Conservation (phyloP, 2,888 invertebrate genomes). For the Drosophila quinaria region DNA sequence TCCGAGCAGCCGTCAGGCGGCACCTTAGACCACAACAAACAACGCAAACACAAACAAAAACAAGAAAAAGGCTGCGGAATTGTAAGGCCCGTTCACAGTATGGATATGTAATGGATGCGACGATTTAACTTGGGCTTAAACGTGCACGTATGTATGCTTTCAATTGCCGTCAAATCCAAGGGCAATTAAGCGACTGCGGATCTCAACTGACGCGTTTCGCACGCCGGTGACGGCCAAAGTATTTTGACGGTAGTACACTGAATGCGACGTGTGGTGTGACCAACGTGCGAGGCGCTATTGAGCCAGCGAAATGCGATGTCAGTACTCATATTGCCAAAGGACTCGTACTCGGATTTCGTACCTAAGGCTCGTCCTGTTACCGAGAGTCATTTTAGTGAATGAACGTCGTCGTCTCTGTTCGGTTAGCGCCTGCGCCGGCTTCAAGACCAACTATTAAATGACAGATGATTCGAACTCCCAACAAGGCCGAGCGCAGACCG, state of each 20-base stretch:
- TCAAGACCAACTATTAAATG: constrained; percentile 28
- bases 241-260: constrained; percentile 8
- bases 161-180: constrained; percentile 25
- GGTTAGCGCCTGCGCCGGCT: constrained; percentile 62
- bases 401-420: constrained; percentile 26
- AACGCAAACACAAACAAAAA: constrained; percentile 42
- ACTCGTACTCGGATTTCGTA: constrained; percentile 20
- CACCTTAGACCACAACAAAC: constrained; percentile 41
- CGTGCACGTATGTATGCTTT: background rate
- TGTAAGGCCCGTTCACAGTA: constrained; percentile 1
- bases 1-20: constrained; percentile 52
- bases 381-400: constrained; percentile 59
- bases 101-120: background rate
- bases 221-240: background rate
- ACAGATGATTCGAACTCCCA: constrained; percentile 8
- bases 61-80: constrained; percentile 18
- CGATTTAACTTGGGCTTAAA: background rate
- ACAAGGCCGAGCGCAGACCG: background rate
- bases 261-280: constrained; percentile 59
- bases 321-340: constrained; percentile 47
- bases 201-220: constrained; percentile 45
- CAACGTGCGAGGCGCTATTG: constrained; percentile 70
- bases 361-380: constrained; percentile 10
- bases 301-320: constrained; percentile 43
- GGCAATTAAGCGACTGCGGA: constrained; percentile 31